phyloP scores from a whole-genome alignment of 2,113 vertebrate species.

The Camelus bactrianus region DNA sequence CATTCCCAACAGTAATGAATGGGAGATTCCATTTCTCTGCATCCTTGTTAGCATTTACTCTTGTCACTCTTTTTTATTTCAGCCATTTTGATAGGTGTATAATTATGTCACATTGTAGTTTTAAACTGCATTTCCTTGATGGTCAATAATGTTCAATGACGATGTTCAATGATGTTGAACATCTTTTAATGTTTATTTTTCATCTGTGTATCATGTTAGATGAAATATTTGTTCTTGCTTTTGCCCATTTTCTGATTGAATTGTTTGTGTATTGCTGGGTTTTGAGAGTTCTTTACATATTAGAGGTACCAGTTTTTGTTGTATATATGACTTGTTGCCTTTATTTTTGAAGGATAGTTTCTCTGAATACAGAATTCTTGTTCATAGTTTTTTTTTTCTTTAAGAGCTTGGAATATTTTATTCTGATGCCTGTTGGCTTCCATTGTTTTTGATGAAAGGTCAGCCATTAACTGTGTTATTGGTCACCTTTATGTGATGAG shows the following conservation, averaged over 20 bases:
- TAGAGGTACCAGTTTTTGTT: neutral
- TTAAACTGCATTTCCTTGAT: no score
- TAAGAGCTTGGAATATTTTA: neutral
- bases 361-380: neutral
- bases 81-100: no score
- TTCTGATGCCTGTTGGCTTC: neutral
- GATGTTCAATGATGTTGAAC: neutral
- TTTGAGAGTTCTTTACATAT: neutral
- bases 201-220: neutral
- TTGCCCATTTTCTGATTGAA: neutral
- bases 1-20: no score
- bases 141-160: no score
- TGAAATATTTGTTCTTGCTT: neutral
- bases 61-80: no score
- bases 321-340: neutral
- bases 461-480: neutral
- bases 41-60: no score
- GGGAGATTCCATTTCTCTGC: no score
- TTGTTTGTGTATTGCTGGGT: neutral
- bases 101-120: no score
- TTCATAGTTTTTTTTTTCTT: neutral
- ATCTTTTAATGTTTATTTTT: neutral
- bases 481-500: neutral
- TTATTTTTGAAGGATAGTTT: neutral
- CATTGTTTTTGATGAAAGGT: neutral